Conservation (phyloP, 2,888 invertebrate species). For the Xylophagus ater region DNA sequence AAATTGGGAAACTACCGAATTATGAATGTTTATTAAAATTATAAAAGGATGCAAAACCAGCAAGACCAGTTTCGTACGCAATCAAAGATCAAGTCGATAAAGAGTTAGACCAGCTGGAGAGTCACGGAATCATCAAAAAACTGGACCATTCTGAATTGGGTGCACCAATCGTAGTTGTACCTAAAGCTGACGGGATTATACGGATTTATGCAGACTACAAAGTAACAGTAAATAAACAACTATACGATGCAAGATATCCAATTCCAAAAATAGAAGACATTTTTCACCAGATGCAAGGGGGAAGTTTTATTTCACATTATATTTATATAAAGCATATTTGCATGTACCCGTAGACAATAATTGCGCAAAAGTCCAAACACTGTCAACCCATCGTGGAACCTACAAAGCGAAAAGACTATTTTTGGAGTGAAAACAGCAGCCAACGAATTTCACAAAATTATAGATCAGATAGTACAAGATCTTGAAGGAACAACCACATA, state of each 20-base stretch:
- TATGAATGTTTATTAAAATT: no score
- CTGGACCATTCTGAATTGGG: slow-evolving; percentile 15
- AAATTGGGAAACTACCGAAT: no score
- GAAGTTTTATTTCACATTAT: slow-evolving; percentile 13
- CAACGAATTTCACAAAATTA: slow-evolving; percentile 16
- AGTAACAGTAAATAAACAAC: slow-evolving; percentile 14
- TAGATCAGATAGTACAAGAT: slow-evolving; percentile 16
- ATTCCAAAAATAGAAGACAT: slow-evolving; percentile 15
- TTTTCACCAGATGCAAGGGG: slow-evolving; percentile 13
- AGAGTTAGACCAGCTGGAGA: no score
- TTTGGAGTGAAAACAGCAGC: slow-evolving; percentile 16
- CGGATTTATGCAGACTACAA: slow-evolving; percentile 16
- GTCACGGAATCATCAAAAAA: no score
- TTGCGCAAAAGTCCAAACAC: slow-evolving; percentile 16
- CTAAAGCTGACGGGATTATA: slow-evolving; percentile 14
- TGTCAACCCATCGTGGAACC: slow-evolving; percentile 13
- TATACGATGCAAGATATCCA: slow-evolving; percentile 12
- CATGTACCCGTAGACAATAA: no score
- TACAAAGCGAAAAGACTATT: slow-evolving; percentile 10
- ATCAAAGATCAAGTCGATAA: no score
- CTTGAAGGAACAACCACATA: slow-evolving; percentile 13
- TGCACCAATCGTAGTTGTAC: slow-evolving; percentile 13
- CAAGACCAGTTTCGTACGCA: no score
- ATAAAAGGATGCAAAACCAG: no score
- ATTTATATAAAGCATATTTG: slow-evolving; percentile 16